Base-by-base conservation (phyloP, 2,888 invertebrate species). In the Parnassius mnemosyne region DNA sequence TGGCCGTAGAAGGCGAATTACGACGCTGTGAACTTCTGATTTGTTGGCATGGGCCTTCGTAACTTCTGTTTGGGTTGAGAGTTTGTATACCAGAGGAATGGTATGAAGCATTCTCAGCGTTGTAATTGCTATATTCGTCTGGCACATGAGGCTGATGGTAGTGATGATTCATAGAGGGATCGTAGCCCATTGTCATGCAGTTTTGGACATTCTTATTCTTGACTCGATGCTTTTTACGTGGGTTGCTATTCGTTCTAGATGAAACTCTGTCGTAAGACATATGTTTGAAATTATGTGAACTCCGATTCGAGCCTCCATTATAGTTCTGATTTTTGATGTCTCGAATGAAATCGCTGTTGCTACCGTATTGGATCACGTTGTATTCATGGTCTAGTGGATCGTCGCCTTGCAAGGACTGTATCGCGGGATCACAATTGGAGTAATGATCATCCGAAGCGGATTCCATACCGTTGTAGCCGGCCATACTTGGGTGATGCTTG, bases 181-280 rank as follows among this genome's bases (percentile, higher is more conserved):
- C 93, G 78, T 93, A 93, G 2, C 93, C 92, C 83, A 93, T 93
- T 66, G 87, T 93, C 93, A 79, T 93, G 81, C 81, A 93, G 72
- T 87, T 94, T 80, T 89, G 93, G 69, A 89, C 83, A 69, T 89
- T 91, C 68, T 92, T 92, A 67, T 90, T 92, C 77, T 92, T 92
- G 41, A 83, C 80, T 68, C 91, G 78, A 64, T 92, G 92, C 76
- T 92, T 92, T 68, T 91, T 92, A 34, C 92, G 81, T 9, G 91
- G 92, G 66, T 92, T 92, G 66, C 92, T 92, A 64, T 93, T 90
- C 49, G 92, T 92, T 71, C 93, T 84, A 20, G 91, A 87, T 0
- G 92, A 92, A 1, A 84, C 84, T 63, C 92, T 80, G 66, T 92
- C 92, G 69, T 92, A 92, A 1, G 92, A 92, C 88, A 90, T 86